Base-by-base conservation (phyloP, 2,888 invertebrate species). In the Noctua pronuba region DNA sequence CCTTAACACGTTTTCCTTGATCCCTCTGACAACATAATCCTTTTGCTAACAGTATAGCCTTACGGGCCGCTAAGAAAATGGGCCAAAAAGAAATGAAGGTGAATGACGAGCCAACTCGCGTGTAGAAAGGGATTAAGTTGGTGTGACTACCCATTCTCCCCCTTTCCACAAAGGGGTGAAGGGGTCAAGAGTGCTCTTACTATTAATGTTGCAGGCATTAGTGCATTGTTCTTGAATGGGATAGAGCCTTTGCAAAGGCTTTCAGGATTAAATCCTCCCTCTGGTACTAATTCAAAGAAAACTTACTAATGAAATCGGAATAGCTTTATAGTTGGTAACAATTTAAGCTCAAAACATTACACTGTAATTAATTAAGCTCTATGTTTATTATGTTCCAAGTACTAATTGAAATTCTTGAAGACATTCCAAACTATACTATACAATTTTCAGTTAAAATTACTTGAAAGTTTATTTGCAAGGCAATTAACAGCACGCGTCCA, bases 401-500 rank as follows among this genome's bases (percentile, higher is more conserved):
- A 46, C n/a, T 80, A 46, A 82, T 24, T 64, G 28, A 55, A 75
- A 82, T 80, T 49, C 68, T 69, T n/a, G 5, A 49, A 65, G n/a
- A 65, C 38, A 65, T 78, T 78, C 38, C 16, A n/a, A 65, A 73
- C 46, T 49, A 46, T n/a, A n/a, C n/a, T 38, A 62, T 75, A 64
- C 4, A 0, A 46, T 64, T 60, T 79, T 66, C 55, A 65, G 8
- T 58, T 72, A 11, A 24, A 38, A 66, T 67, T 70, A 62, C 65
- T 74, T 73, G 46, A 75, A 79, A 69, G 49, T 64, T 35, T 55
- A 72, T 65, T 68, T 65, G 35, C 35, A 49, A 77, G 46, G 60
- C 71, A 62, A 81, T 83, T 68, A 73, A n/a, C 52, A 46, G 28
- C 68, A 85, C 65, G 68, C 52, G 44, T n/a, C 13, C 65, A 49